Base-by-base conservation (phyloP, 1,140 invertebrate species). In the Trichoplusia ni region DNA sequence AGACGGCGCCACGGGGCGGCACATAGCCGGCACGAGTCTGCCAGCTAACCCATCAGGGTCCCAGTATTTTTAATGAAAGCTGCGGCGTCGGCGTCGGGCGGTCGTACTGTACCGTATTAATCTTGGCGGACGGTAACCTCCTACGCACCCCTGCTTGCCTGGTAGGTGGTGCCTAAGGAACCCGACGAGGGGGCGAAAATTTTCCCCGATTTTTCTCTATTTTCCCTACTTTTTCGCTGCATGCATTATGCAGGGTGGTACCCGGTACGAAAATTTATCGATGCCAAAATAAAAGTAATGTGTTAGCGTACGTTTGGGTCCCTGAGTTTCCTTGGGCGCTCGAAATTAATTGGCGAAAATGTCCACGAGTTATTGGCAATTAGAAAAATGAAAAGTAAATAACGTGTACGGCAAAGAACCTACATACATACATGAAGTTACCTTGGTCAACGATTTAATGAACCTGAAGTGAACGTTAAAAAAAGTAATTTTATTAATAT, bases 51-150 rank as follows among this genome's bases (percentile, higher is more conserved):
- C 77, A 79, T 76, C 77, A 77, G 64, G 61, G 76, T 84, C 79
- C 78, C 72, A 81, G 84, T 82, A 82, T 81, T 86, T 82, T 84
- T 88, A 88, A 88, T 86, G 83, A 86, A 86, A 83, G 82, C 83
- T 76, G 81, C 77, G 86, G 81, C 80, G 86, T 81, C 77, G 86
- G 81, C 80, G 86, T 81, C 84, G 79, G 76, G 74, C 78, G 81
- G 78, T 76, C 84, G 82, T 74, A 73, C 77, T 74, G 75, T 77
- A 72, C 80, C 73, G 82, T 89, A 89, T 89, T 89, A 89, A 89
- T 89, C 86, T 89, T 89, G 77, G 83, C 72, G 77, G 82, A 82
- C 82, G 76, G 51, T 76, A 77, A 79, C 86, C 82, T 83, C 81
- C 82, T 79, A 64, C 70, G 63, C 79, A 69, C 84, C 83, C 78